Evolutionary conservation across 2,888 invertebrate genomes (phyloP), one percentile per base, ranked within the genome.

Genomic region (Phengaris alcon): DNA sequence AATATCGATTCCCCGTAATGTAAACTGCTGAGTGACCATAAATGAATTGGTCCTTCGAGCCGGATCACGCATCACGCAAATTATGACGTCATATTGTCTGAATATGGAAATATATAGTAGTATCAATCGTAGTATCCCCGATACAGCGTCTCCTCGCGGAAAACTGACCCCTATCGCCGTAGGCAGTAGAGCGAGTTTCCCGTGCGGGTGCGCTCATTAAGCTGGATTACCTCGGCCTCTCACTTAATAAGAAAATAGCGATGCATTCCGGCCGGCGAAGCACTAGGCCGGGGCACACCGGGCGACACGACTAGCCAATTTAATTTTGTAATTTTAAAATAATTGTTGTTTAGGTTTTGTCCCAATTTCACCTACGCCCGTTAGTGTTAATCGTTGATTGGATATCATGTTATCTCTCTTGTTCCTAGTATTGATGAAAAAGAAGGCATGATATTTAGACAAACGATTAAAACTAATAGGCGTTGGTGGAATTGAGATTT

Each of bases 151-250:
- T 3, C 35, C 35, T 35, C 12, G 44, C 54, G 15, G 13, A 13
- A 9, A n/a, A 68, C 6, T 13, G 4, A n/a, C 52, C 35, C 64
- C 22, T 73, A 59, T 74, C 59, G 52, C 69, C 64, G 15, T 55
- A 12, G 75, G 74, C 77, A 76, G 35, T 82, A 83, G 82, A 84
- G 83, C 85, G 85, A 84, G 84, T 52, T 79, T 82, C 78, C 75
- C 75, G 76, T 75, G 77, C 76, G 80, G 79, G 81, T 78, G 83
- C 81, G 83, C 89, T 90, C 90, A 89, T 90, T 90, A 90, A 85
- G 83, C 82, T 77, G 86, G 86, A 88, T 88, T 85, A 86, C 86
- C 87, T 85, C 84, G 82, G 83, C 83, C 82, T 80, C 79, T 82
- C 82, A 79, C 84, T 85, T 85, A 80, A 82, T 82, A 82, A 80